Conservation (phyloP, 2,888 invertebrate species). For the Dicycla oo region DNA sequence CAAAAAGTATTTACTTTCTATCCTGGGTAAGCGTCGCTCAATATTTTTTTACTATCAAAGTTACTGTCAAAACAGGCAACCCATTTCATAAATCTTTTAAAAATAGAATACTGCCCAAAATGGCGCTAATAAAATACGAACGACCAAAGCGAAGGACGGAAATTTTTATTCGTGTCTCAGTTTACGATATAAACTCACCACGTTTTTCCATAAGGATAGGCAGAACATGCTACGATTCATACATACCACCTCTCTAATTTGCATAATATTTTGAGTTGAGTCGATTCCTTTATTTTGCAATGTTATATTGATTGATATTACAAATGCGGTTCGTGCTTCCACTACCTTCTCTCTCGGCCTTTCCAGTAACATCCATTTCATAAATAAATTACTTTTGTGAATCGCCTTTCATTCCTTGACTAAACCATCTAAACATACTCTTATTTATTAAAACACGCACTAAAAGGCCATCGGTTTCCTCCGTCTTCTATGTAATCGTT, state of each 20-base stretch:
- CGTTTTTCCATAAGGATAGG: not conserved
- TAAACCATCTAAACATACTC: slow-evolving; percentile 7
- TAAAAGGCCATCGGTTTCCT: slow-evolving; percentile 26
- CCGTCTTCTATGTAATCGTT: slow-evolving; percentile 37
- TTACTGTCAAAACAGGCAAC: slow-evolving; percentile 30
- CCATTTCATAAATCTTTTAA: slow-evolving; percentile 31
- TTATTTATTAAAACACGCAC: slow-evolving; percentile 21
- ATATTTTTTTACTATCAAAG: slow-evolving; percentile 23
- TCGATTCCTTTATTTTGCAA: too few relatives aligned
- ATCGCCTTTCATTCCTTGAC: slow-evolving; percentile 1
- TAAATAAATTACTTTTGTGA: slow-evolving; percentile 12
- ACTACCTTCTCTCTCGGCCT: too few relatives aligned
- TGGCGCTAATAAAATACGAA: slow-evolving; percentile 32
- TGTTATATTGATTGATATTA: too few relatives aligned
- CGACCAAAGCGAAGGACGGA: too few relatives aligned
- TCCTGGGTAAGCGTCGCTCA: not conserved
- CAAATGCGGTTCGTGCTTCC: not conserved
- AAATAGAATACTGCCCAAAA: slow-evolving; percentile 29
- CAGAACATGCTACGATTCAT: not conserved
- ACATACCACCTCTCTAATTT: not conserved
- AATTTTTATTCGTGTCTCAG: not conserved
- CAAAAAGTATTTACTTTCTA: slow-evolving; percentile 16
- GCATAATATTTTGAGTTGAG: too few relatives aligned
- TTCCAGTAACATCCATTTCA: not conserved
- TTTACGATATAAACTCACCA: not conserved